Percentiles rank a stretch among this genome's conserved stretches.
phyloP scores from a whole-genome alignment of 2,888 invertebrate genomes.

The Drosophila prolongata region DNA sequence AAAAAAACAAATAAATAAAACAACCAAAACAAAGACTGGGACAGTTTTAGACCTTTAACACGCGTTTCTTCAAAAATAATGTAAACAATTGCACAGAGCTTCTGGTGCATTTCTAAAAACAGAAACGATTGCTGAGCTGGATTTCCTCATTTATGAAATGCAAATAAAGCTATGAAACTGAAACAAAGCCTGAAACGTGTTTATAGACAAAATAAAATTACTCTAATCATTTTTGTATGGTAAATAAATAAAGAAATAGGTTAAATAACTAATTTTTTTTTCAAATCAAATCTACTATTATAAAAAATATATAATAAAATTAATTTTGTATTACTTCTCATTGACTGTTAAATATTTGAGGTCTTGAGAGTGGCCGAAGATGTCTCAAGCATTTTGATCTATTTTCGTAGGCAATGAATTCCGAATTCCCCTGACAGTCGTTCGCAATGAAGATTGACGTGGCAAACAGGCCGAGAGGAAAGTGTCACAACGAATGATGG shows the following conservation, averaged over 20 bases:
- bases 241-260: too few relatives aligned
- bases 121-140: too few relatives aligned
- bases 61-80: not conserved
- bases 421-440: not conserved
- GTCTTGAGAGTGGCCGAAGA: not conserved
- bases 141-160: too few relatives aligned
- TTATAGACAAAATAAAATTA: too few relatives aligned
- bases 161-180: too few relatives aligned
- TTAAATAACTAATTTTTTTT: too few relatives aligned
- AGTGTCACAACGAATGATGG: constrained; percentile 14
- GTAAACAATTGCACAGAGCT: not conserved
- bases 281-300: too few relatives aligned
- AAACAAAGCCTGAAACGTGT: too few relatives aligned
- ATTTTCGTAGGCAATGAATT: constrained; percentile 4
- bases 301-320: not conserved
- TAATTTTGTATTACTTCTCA: not conserved
- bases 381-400: not conserved
- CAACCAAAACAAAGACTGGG: constrained; percentile 3
- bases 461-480: constrained; percentile 13
- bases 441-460: constrained; percentile 26
- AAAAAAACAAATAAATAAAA: constrained; percentile 40
- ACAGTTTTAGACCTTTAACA: constrained; percentile 8
- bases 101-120: too few relatives aligned
- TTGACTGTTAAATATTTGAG: not conserved
- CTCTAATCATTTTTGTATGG: too few relatives aligned